Conservation (phyloP, 2,113 vertebrate species). For the Crotalus tigris region DNA sequence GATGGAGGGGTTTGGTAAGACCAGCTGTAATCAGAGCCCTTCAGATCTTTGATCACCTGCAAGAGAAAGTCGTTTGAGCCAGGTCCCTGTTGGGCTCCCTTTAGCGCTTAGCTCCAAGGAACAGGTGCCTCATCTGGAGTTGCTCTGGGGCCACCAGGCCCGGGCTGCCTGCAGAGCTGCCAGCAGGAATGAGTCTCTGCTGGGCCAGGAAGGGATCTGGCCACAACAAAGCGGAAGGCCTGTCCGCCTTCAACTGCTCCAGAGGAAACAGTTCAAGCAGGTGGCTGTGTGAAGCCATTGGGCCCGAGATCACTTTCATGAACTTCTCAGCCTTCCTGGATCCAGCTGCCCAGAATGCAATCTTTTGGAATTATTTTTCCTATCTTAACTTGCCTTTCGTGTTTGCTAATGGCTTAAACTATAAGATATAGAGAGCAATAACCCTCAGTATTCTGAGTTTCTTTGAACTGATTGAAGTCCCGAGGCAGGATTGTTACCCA, state of each 20-base stretch:
- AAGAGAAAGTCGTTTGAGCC: neutral
- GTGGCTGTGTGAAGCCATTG: neutral
- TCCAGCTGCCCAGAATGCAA: neutral
- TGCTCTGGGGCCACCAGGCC: neutral
- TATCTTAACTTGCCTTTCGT: neutral
- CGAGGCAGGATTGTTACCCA: neutral
- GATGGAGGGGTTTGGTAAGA: constrained; percentile 97
- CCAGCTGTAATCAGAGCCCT: constrained; percentile 97
- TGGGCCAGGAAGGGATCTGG: neutral
- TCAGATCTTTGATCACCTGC: constrained; percentile 96
- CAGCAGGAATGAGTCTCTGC: neutral
- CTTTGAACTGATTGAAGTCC: neutral
- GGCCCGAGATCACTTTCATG: neutral
- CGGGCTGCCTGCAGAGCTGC: neutral
- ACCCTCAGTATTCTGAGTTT: neutral
- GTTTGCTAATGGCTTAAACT: neutral
- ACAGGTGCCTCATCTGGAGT: neutral
- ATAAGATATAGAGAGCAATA: neutral
- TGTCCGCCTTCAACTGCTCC: neutral
- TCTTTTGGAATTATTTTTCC: neutral
- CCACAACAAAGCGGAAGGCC: neutral
- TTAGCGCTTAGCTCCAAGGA: neutral
- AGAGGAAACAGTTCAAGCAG: neutral
- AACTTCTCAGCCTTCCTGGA: neutral
- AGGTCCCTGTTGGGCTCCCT: neutral